Conservation (phyloP, 2,113 vertebrate genomes). For the Panurus biarmicus region DNA sequence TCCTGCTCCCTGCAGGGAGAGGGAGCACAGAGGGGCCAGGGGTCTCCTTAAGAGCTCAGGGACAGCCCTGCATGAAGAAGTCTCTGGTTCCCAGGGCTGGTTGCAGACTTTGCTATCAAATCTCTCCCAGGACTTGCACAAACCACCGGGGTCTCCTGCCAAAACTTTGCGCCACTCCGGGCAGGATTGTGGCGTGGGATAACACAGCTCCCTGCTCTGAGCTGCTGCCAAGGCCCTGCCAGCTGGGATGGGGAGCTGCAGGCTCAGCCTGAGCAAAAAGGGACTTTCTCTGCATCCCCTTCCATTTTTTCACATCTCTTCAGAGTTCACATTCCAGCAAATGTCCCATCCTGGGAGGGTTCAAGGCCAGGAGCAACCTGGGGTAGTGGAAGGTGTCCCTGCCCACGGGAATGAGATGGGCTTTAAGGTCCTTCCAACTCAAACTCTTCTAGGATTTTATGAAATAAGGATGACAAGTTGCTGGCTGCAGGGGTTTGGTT, state of each 20-base stretch:
- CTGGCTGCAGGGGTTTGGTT: background rate
- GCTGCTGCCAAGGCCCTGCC: background rate
- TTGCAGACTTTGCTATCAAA: background rate
- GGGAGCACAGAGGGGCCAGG: background rate
- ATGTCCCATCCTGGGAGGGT: background rate
- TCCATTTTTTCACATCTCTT: background rate
- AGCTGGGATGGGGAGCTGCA: background rate
- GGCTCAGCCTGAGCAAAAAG: background rate
- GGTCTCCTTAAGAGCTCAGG: accelerated
- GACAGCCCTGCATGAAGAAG: background rate
- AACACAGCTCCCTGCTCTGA: background rate
- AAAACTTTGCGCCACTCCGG: background rate
- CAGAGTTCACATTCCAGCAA: background rate
- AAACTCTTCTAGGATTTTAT: background rate
- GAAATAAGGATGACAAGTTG: background rate
- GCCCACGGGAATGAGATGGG: background rate
- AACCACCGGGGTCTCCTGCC: background rate
- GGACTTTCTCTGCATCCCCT: background rate
- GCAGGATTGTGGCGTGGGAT: background rate
- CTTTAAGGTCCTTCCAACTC: background rate
- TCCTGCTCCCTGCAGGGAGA: background rate
- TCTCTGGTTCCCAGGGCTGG: background rate
- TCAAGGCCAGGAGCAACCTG: background rate
- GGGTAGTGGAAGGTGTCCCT: background rate
- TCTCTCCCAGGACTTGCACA: background rate